Evolutionary conservation across 2,888 invertebrate species (phyloP), one percentile per base, ranked within the genome.

Genomic region (Cyrtodaria siliqua): DNA sequence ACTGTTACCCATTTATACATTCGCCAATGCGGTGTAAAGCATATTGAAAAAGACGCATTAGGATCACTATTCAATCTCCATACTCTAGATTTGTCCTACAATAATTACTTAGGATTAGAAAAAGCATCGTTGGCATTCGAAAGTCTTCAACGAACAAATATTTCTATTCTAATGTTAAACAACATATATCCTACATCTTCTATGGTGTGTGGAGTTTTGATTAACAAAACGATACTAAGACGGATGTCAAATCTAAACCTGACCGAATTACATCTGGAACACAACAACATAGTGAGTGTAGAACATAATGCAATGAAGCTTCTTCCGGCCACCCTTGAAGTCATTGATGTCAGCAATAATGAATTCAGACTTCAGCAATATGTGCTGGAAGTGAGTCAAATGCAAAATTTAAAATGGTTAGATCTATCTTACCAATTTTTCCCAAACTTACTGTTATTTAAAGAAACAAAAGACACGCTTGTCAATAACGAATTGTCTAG

Each of bases 61-160:
- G 4, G 1, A 9, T 20, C 44, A 6, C 27, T 70, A 16, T 12
- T 1, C 3, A 40, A 70, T 9, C 49, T 76, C 1, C 23, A 61
- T 29, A 55, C 33, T 27, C 49, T 76, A 3, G 75, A 76, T 56
- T 18, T 76, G 26, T 70, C 70, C 9, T 20, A 42, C 14, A 76
- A 76, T 29, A n/a, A 2, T 9, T 14, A 66, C 3, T 52, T 76
- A 24, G 44, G 27, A 12, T 18, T 76, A 24, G 9, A 24, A 2
- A 33, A 33, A 9, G 55, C 57, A 2, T 60, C 29, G 1, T 14
- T 0, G 20, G 50, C 63, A 0, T 53, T 66, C 42, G 4, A 24
- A 8, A 57, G 61, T 40, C 33, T 76, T 0, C 20, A 27, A 6
- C 20, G 18, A 4, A 56, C 55, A 44, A 60, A 72, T 23, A 18